Evolutionary conservation across 2,888 invertebrate genomes (phyloP).

Genomic region (Drosophila histrio): DNA sequence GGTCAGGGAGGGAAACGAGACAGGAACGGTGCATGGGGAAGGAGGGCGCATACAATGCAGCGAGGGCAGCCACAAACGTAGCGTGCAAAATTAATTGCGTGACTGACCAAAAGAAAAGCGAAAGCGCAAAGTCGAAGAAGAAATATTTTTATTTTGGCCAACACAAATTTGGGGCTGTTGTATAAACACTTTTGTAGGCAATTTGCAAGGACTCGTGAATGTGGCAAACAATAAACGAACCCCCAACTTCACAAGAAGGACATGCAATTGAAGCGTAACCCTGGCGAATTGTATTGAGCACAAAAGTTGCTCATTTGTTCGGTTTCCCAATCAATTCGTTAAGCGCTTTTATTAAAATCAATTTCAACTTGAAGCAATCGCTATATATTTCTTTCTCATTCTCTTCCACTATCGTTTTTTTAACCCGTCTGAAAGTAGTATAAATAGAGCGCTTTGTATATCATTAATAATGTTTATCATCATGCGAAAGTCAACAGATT

Average conservation of each 20-base stretch:
- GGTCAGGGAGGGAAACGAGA: background rate
- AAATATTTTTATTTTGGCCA: conserved; percentile 24
- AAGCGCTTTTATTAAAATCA: conserved; percentile 49
- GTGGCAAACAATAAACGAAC: conserved; percentile 4
- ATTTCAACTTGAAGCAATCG: conserved; percentile 21
- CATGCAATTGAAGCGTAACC: conserved; percentile 47
- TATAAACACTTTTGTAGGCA: conserved; percentile 50
- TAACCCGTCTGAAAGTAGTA: background rate
- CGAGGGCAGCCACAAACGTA: conserved; percentile 45
- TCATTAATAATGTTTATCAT: background rate
- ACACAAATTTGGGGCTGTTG: conserved; percentile 3
- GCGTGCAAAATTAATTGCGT: conserved; percentile 78
- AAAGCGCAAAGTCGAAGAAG: conserved; percentile 40
- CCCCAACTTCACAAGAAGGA: conserved; percentile 11
- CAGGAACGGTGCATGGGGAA: background rate
- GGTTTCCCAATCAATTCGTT: conserved; percentile 43
- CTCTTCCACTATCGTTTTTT: background rate
- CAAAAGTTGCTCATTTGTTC: conserved; percentile 40
- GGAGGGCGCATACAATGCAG: conserved; percentile 28
- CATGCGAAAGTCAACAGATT: background rate
- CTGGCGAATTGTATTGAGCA: conserved; percentile 13
- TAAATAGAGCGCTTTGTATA: background rate
- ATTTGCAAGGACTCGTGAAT: conserved; percentile 38
- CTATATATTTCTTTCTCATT: background rate
- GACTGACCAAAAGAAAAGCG: conserved; percentile 64